Evolutionary conservation across 2,888 invertebrate species (phyloP).

Genomic region (Erannis defoliaria): DNA sequence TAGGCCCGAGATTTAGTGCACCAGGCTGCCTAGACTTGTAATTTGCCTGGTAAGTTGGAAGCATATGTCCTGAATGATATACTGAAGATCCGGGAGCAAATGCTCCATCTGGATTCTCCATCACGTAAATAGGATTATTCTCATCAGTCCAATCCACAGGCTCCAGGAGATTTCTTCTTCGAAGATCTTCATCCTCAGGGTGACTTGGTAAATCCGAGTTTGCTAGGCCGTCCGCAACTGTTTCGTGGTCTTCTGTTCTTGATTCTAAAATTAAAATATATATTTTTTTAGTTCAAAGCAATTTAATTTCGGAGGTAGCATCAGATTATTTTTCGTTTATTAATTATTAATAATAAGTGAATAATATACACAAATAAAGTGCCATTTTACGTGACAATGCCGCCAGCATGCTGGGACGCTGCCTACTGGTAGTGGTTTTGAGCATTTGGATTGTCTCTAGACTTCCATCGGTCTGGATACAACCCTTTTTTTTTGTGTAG

Average conservation of each 20-base stretch:
- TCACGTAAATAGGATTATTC: not conserved
- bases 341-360: too few species aligned
- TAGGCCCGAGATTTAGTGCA: not conserved
- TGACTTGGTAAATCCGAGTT: not conserved
- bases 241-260: not conserved
- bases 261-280: constrained; percentile 5
- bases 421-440: too few species aligned
- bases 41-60: not conserved
- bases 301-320: too few species aligned
- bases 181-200: not conserved
- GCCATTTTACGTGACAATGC: too few species aligned
- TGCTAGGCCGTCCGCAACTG: not conserved
- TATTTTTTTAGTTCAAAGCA: not conserved
- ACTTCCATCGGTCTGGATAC: too few species aligned
- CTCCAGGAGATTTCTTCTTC: not conserved
- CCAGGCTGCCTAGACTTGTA: too few species aligned
- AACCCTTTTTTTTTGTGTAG: too few species aligned
- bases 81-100: not conserved
- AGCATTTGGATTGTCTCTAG: too few species aligned
- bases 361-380: too few species aligned
- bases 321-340: too few species aligned
- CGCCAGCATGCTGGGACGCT: too few species aligned
- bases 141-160: not conserved
- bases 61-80: not conserved
- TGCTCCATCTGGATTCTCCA: not conserved